These are phyloP conservation scores for Phenacoccus solenopsis DNA, from an alignment of 1,140 invertebrate genomes.

Conservation along the genomic window DNA sequence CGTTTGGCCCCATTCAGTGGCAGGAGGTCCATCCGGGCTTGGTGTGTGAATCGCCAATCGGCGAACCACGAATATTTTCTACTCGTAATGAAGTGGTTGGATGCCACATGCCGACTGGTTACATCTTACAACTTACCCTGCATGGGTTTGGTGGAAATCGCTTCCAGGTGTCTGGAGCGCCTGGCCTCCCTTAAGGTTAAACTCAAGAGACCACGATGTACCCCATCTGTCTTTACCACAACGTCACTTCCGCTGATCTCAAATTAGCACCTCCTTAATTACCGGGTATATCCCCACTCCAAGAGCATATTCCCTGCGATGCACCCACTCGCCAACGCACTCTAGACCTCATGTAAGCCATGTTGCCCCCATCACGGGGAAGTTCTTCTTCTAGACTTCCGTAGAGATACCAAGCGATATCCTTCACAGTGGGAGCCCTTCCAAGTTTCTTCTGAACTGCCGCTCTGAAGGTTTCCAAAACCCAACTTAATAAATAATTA, in stretches of 20 bases:
- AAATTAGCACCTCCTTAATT: not conserved
- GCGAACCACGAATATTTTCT: conserved; percentile 21
- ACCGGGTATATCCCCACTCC: not conserved
- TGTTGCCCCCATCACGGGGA: not conserved
- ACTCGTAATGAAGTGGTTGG: conserved; percentile 21
- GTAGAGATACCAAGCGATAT: not conserved
- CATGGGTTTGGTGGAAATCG: not conserved
- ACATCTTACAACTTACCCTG: conserved; percentile 21
- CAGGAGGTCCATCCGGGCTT: too few species aligned
- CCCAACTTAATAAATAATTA: too few species aligned
- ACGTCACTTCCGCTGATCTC: too few species aligned
- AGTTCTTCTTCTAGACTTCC: not conserved
- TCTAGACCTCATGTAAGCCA: too few species aligned
- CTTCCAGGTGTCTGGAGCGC: not conserved
- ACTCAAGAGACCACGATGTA: not conserved
- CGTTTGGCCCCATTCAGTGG: too few species aligned
- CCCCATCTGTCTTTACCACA: not conserved
- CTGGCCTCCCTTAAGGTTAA: not conserved
- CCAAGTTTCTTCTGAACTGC: not conserved
- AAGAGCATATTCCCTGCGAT: not conserved
- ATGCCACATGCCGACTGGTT: not conserved
- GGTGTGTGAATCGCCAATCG: too few species aligned
- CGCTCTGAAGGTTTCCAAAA: not conserved
- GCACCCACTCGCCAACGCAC: not conserved
- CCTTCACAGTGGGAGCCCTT: not conserved